phyloP scores from a whole-genome alignment of 2,888 invertebrate species.

The Zhuqinia jingwanae region DNA sequence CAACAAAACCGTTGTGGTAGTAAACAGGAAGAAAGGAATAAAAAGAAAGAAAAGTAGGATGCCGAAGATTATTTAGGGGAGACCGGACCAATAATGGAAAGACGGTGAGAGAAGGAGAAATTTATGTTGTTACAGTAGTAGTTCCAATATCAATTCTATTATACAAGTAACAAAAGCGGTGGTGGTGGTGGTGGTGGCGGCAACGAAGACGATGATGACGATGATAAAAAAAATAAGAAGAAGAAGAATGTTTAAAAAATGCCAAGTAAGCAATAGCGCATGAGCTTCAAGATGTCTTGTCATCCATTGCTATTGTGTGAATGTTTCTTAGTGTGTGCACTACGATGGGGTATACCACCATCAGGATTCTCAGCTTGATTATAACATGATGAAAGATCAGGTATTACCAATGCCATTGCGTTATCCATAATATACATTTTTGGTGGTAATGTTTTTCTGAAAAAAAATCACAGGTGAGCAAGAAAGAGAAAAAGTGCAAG shows the following conservation, averaged over 20 bases:
- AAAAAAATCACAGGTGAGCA: conserved; percentile 21
- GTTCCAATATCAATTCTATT: conserved; percentile 38
- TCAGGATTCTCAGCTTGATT: conserved; percentile 55
- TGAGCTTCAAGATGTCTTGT: conserved; percentile 47
- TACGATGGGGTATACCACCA: background rate
- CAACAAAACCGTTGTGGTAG: conserved; percentile 11
- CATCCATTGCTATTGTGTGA: background rate
- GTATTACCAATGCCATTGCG: conserved; percentile 45
- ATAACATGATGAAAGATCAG: conserved; percentile 53
- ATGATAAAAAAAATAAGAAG: too few species aligned
- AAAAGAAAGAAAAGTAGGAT: conserved; percentile 48
- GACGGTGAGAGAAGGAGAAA: conserved; percentile 1
- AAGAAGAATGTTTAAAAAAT: conserved; percentile 51
- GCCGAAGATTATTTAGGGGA: conserved; percentile 30
- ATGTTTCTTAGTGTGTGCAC: background rate
- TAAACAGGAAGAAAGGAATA: background rate
- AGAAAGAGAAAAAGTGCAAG: background rate
- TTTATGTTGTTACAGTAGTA: conserved; percentile 37
- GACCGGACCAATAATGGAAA: background rate
- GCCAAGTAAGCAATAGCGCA: conserved; percentile 45
- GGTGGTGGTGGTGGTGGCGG: background rate
- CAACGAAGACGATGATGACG: background rate
- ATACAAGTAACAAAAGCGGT: conserved; percentile 44
- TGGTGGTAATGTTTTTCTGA: conserved; percentile 35
- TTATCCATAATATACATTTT: conserved; percentile 15